Base-by-base conservation (phyloP, 2,113 vertebrate species). In the Heterotis niloticus region DNA sequence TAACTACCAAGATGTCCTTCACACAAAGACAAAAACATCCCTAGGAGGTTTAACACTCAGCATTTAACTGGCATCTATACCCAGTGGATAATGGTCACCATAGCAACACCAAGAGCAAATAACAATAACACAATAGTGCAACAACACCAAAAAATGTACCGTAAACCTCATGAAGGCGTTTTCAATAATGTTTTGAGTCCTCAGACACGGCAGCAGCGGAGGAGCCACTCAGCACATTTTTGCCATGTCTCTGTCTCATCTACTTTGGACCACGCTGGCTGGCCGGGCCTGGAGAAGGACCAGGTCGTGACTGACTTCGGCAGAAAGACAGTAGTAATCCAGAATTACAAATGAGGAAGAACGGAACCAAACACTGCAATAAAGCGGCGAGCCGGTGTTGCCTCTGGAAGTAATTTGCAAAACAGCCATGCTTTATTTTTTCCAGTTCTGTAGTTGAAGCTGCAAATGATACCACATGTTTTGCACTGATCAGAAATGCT, bases 401-500 rank as follows among this genome's bases (percentile, higher is more conserved):
- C 28, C 56, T 62, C 77, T 78, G 77, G 14, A 16, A 69, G 67
- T 51, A 68, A 64, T 78, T 78, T 78, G 66, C 0, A 18, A 71
- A 78, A 64, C 66, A 24, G 57, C 62, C 1, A 54, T 60, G 54
- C 13, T 16, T 17, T 78, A 57, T 70, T 70, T 78, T 57, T 59
- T 52, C 13, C 59, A 69, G 51, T 52, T 23, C 2, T 73, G 56
- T 23, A 44, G 67, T 77, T 54, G 24, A 20, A 60, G 52, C 69
- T 34, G 67, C 54, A 62, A 77, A 64, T 54, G 66, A 78, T 56
- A 60, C 66, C 77, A 78, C 77, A 78, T 78, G 67, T 78, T 71
- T 24, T 75, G 57, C 11, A 9, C 74, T 23, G 17, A n/a, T 34
- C 16, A 28, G 52, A 69, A 44, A 52, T 54, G 44, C 76, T 14